Percentiles rank a stretch among this genome's conserved stretches.
These are phyloP conservation scores for Albula glossodonta DNA, from an alignment of 2,113 vertebrate species.

Conservation along the genomic window DNA sequence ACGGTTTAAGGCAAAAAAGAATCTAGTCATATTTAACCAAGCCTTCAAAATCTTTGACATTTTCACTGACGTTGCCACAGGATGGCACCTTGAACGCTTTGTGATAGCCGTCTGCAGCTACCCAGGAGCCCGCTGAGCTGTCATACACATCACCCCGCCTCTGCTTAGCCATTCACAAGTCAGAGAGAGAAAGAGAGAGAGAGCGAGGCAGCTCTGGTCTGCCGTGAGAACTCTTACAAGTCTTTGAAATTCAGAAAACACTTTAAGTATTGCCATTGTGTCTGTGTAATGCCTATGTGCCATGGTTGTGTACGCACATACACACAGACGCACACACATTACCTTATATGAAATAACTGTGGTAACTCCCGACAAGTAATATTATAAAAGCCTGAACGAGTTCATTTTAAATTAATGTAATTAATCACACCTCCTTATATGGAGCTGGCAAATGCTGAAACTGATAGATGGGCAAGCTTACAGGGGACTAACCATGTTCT, in stretches of 20 bases:
- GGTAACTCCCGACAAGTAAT: too few relatives aligned
- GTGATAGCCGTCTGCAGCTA: not conserved
- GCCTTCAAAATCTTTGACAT: constrained; percentile 30
- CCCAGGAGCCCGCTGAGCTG: not conserved
- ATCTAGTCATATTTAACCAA: constrained; percentile 26
- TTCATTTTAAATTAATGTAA: too few relatives aligned
- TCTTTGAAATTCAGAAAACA: not conserved
- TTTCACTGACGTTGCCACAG: not conserved
- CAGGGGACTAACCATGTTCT: too few relatives aligned
- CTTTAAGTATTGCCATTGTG: not conserved
- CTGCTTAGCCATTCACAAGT: constrained; percentile 2
- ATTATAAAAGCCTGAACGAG: too few relatives aligned
- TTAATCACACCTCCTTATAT: too few relatives aligned
- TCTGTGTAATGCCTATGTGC: not conserved
- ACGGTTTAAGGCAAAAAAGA: constrained; percentile 26
- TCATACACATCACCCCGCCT: not conserved
- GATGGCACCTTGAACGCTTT: constrained; percentile 5
- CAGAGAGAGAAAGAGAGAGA: not conserved
- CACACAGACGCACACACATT: too few relatives aligned
- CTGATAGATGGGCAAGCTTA: too few relatives aligned
- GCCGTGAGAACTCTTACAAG: not conserved
- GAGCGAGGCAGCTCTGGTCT: not conserved
- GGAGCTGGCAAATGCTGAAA: too few relatives aligned
- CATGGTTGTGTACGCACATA: too few relatives aligned
- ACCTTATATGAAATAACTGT: too few relatives aligned